Percentiles rank a stretch among this genome's conserved stretches.
Evolutionary conservation across 2,888 invertebrate species (phyloP).

Genomic region (Mesorhabditis belari): DNA sequence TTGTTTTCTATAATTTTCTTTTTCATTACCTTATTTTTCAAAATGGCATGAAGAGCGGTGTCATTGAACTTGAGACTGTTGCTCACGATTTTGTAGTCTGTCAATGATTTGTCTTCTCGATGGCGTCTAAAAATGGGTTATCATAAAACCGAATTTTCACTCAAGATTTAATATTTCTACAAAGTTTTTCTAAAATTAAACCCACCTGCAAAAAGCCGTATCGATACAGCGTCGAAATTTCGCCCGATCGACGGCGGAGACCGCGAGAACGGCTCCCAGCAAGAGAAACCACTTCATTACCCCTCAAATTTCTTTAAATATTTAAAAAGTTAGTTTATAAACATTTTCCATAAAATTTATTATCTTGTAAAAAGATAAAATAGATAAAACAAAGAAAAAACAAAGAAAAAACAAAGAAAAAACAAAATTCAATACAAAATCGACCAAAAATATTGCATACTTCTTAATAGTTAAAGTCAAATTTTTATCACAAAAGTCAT

Average conservation of each 20-base stretch:
- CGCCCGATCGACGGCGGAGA: background rate
- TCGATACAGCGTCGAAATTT: background rate
- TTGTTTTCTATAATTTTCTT: background rate
- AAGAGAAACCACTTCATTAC: background rate
- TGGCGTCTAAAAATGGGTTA: conserved; percentile 24
- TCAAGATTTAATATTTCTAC: no score
- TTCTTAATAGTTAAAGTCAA: no score
- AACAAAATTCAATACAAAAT: no score
- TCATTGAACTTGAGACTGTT: conserved; percentile 33
- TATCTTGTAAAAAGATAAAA: no score
- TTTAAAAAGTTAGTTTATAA: no score
- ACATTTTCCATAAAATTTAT: no score
- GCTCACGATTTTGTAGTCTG: conserved; percentile 27
- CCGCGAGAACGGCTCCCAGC: background rate
- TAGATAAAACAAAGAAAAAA: no score
- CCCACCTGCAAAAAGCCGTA: background rate
- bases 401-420: no score
- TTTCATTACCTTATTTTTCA: conserved; percentile 27
- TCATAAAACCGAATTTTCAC: background rate
- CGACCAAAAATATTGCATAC: no score
- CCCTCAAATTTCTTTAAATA: no score
- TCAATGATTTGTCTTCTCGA: conserved; percentile 19
- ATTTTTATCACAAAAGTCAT: no score
- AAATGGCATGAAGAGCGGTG: conserved; percentile 34
- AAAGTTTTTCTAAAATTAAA: background rate